Base-by-base conservation (phyloP, 2,797 vertebrate genomes). In the Smutsia temminckii region DNA sequence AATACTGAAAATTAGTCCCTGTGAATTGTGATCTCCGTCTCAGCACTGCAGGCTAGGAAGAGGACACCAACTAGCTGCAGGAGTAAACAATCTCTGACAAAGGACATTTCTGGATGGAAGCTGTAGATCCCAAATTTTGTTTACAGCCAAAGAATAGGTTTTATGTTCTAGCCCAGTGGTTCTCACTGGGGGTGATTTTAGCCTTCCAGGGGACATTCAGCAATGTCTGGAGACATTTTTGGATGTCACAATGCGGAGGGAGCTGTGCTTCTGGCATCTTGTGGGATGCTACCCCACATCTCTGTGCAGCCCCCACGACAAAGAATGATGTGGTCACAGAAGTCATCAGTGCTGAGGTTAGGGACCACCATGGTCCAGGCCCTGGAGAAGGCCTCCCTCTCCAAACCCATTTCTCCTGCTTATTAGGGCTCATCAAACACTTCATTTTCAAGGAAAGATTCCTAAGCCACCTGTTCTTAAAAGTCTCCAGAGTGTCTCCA, bases 261-360 rank as follows among this genome's bases (percentile, higher is more conserved):
- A 10, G 51, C 5, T 42, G 49, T 51, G 59, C 7, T 34, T 37
- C 23, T 18, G 11, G 23, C 1, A 3, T 21, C 12, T 49, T 6
- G 57, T 64, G 18, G 5, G 34, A 5, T 32, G 46, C n/a, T 40
- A 8, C 10, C 61, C 34, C 12, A 20, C 10, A 46, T 46, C 46
- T 10, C 46, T 46, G 46, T 46, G 20, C n/a, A 53, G 55, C 40
- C 17, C 2, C 4, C 25, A 18, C 0, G 3, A 20, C 4, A 49
- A 37, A 64, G n/a, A 34, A 25, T 5, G 29, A 14, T 3, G 3
- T 37, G 21, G n/a, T 9, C 34, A 64, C 46, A 12, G 27, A 53
- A 5, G 57, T 66, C 21, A 8, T 3, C 4, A 6, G 17, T 0
- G 0, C 68, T 18, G 14, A 25, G 5, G 4, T 8, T 11, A 6